Base-by-base conservation (phyloP, 30 jellyfish, hydroid and myxozoan species). In the Mastigias papua region DNA sequence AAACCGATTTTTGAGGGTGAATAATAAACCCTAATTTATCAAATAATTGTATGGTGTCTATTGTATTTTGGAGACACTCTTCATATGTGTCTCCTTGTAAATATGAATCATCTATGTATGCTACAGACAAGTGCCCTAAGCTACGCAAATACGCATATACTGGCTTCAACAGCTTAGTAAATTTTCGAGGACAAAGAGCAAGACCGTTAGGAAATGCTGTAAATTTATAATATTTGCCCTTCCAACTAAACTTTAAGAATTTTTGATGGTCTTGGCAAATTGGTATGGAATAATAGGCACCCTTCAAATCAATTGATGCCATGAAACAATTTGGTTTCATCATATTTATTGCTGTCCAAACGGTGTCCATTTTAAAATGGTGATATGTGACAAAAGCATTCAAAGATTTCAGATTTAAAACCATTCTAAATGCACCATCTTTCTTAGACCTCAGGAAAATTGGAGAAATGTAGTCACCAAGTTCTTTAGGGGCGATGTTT, bases 61-160 rank as follows among this genome's bases (percentile, higher is more conserved):
- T n/a, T n/a, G n/a, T n/a, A n/a, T n/a, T n/a, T n/a, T n/a, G n/a
- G n/a, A n/a, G n/a, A n/a, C n/a, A n/a, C n/a, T n/a, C n/a, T n/a
- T n/a, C n/a, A n/a, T n/a, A n/a, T n/a, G n/a, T n/a, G n/a, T n/a
- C n/a, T n/a, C n/a, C n/a, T n/a, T n/a, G n/a, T n/a, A n/a, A n/a
- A n/a, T n/a, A n/a, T n/a, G 69, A 81, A 81, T 89, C 94, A 33
- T 89, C 90, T 1, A 80, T 69, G 62, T 49, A 89, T 15, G 48
- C 46, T 25, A 21, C 82, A n/a, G 81, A 28, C 1, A 82, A 3
- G 62, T 54, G 77, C 0, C 87, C 94, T 49, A 28, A 17, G 26
- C 54, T 51, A 0, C 95, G 13, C n/a, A 89, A 6, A 17, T 25
- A 21, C 0, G 72, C 30, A 51, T 81, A 73, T 20, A 78, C 86